These are phyloP conservation scores for Tromatobia lineatoria DNA, from an alignment of 2,888 invertebrate genomes.

Conservation along the genomic window DNA sequence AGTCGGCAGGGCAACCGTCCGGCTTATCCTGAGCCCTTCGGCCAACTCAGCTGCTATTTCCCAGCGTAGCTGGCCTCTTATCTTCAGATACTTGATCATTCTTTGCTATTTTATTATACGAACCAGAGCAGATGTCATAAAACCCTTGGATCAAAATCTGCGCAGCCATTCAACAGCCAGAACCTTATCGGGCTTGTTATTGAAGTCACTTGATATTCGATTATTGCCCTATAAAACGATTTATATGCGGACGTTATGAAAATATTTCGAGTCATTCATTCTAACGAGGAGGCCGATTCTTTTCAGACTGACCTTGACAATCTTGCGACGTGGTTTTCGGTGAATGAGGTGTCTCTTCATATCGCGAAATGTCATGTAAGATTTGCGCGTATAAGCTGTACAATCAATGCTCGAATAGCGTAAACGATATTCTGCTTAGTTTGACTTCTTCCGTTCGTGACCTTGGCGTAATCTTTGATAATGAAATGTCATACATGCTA, in stretches of 20 bases:
- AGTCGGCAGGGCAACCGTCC: not conserved
- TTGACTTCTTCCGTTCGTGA: not conserved
- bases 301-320: too few relatives aligned
- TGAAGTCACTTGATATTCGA: not conserved
- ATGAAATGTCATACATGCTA: too few relatives aligned
- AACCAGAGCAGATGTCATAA: conserved; percentile 6
- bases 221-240: not conserved
- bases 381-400: too few relatives aligned
- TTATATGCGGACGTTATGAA: not conserved
- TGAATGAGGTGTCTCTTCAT: too few relatives aligned
- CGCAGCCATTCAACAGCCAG: not conserved
- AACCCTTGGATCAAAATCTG: not conserved
- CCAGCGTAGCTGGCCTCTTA: not conserved
- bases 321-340: too few relatives aligned
- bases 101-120: conserved; percentile 6
- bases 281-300: too few relatives aligned
- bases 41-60: conserved; percentile 15
- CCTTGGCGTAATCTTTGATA: not conserved
- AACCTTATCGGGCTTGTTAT: not conserved
- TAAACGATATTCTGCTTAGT: too few relatives aligned
- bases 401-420: too few relatives aligned
- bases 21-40: conserved; percentile 6
- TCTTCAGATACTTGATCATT: conserved; percentile 3
- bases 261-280: too few relatives aligned
- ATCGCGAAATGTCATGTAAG: too few relatives aligned